These are phyloP conservation scores for Ciona savignyi DNA, from an alignment of 23 tunicate species.

Conservation along the genomic window DNA sequence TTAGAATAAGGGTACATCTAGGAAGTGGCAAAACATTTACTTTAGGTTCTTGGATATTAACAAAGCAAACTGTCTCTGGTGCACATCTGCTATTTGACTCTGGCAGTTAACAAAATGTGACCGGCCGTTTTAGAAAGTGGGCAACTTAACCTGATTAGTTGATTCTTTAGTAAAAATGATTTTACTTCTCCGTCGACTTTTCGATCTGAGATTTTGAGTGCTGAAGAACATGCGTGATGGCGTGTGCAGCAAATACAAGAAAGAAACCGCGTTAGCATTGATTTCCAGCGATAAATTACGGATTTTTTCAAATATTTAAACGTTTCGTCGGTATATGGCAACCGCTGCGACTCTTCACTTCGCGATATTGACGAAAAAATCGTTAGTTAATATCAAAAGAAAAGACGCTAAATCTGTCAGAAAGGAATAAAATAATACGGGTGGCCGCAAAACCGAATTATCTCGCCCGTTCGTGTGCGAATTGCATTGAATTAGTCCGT, in stretches of 20 bases:
- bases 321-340: background rate
- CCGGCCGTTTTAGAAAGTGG: no score
- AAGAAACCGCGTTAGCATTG: background rate
- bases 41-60: no score
- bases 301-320: background rate
- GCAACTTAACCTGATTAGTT: no score
- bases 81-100: no score
- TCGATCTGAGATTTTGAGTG: background rate
- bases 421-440: constrained; percentile 11
- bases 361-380: constrained; percentile 11
- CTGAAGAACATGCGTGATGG: background rate
- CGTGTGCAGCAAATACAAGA: background rate
- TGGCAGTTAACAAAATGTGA: no score
- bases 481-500: background rate
- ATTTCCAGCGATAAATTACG: background rate
- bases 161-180: background rate
- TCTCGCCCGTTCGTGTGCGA: background rate
- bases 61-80: no score
- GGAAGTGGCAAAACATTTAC: no score
- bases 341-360: background rate
- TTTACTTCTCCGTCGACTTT: background rate
- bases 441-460: background rate
- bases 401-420: constrained; percentile 34
- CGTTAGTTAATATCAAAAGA: constrained; percentile 42
- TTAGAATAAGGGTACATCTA: no score